Base-by-base conservation (phyloP, 2,797 vertebrate species). In the Aulostomus chinensis region DNA sequence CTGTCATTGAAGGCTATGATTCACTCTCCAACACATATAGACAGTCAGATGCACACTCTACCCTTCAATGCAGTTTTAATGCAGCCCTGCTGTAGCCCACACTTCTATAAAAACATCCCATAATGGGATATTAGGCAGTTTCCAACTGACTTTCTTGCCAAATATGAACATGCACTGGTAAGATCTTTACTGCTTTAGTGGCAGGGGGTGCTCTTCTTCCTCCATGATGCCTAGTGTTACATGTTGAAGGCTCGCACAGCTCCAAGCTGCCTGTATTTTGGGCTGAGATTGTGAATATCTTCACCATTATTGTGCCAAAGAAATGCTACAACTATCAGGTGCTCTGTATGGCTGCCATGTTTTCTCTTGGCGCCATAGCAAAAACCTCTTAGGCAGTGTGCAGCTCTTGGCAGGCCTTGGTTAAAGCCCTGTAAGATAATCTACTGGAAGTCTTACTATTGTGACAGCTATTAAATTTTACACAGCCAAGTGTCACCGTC, bases 51-150 rank as follows among this genome's bases (percentile, higher is more conserved):
- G 18, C 26, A 21, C 21, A 14, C 16, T 51, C 58, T 20, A 29
- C 11, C 58, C 15, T 30, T 62, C 57, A 36, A 47, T 73, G 65
- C 46, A 74, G 55, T 72, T 73, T 73, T 76, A 76, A 69, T 62
- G 68, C 56, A 45, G 64, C 7, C 41, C 54, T 56, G 58, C 58
- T 65, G 60, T 33, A 13, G 58, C 78, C 61, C 58, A 62, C 58
- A 60, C 63, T 64, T 47, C 49, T 65, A 53, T 52, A 50, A 75
- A 84, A 53, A 72, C 67, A 70, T 76, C 70, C 58, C 64, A 74
- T 85, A 75, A 80, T 85, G 62, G 58, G 71, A 46, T 66, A 37
- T 69, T 78, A 68, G 35, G 9, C 65, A 49, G 66, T 54, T 70
- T 42, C 38, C 60, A 47, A 43, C 65, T 50, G 50, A n/a, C 50